These are phyloP conservation scores for Hipparchia semele DNA, from an alignment of 2,888 invertebrate genomes.

Conservation along the genomic window DNA sequence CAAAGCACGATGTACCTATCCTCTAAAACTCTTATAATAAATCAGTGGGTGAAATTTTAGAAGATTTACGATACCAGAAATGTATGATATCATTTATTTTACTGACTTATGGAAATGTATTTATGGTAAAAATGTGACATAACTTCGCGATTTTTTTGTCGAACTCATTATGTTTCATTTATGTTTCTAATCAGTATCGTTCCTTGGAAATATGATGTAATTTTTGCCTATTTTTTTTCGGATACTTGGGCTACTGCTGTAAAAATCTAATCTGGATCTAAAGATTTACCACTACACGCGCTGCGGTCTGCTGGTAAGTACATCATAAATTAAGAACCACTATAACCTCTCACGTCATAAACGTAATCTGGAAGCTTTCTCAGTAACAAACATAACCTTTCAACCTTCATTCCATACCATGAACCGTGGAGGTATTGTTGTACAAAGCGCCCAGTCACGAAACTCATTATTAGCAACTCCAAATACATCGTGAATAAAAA, in stretches of 20 bases:
- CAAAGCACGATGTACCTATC: conserved; percentile 31
- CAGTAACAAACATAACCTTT: conserved; percentile 30
- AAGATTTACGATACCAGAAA: conserved; percentile 15
- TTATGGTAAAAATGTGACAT: no score
- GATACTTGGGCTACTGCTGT: no score
- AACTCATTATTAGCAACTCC: conserved; percentile 44
- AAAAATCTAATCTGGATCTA: no score
- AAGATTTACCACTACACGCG: no score
- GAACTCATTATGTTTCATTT: no score
- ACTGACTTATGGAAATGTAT: not conserved
- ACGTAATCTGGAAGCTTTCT: conserved; percentile 19
- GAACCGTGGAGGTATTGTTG: conserved; percentile 15
- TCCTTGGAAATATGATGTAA: no score
- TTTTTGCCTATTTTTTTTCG: no score
- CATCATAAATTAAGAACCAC: no score
- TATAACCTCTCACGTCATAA: not conserved
- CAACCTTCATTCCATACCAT: conserved; percentile 26
- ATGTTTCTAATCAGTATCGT: no score
- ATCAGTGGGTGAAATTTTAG: conserved; percentile 29
- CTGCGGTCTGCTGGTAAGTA: no score
- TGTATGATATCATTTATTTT: not conserved
- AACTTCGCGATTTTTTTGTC: no score
- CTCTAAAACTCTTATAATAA: conserved; percentile 33
- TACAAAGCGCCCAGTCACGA: conserved; percentile 42
- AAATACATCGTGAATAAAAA: conserved; percentile 30